phyloP scores from a whole-genome alignment of 2,797 vertebrate genomes.

The Cyprinella venusta region DNA sequence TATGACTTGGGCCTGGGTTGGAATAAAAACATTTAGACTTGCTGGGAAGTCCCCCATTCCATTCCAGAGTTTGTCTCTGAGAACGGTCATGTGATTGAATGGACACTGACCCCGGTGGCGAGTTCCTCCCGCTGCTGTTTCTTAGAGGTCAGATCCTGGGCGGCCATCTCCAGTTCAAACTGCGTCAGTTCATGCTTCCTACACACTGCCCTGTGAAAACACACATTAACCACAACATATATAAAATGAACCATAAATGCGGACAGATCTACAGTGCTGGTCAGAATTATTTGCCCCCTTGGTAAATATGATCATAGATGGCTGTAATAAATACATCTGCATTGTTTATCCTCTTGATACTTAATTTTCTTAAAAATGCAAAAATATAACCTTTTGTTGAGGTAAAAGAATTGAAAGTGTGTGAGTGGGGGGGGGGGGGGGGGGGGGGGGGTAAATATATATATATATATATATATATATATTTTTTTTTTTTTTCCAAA shows the following conservation, averaged over 20 bases:
- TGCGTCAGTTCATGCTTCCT: slow-evolving; percentile 95
- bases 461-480: no score
- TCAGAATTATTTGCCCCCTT: no score
- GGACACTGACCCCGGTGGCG: slow-evolving; percentile 86
- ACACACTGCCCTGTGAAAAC: slow-evolving; percentile 87
- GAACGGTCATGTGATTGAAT: slow-evolving; percentile 17
- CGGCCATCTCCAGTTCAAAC: slow-evolving; percentile 91
- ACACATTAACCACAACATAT: slow-evolving; percentile 30
- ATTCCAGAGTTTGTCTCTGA: slow-evolving; percentile 17
- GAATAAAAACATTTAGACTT: not conserved
- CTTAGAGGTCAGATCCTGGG: slow-evolving; percentile 89
- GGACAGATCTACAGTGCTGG: not conserved
- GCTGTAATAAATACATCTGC: no score
- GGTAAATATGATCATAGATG: no score
- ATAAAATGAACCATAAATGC: not conserved
- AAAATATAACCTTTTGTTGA: no score
- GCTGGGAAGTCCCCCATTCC: slow-evolving; percentile 30
- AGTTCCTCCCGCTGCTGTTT: slow-evolving; percentile 96
- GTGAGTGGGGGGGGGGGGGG: no score
- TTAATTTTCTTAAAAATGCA: no score
- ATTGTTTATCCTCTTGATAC: no score
- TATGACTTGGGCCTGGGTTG: not conserved
- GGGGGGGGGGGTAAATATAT: no score
- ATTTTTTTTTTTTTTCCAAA: no score
- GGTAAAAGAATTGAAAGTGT: no score